Base-by-base conservation (phyloP, 1,140 invertebrate genomes). In the Neodiprion virginianus region DNA sequence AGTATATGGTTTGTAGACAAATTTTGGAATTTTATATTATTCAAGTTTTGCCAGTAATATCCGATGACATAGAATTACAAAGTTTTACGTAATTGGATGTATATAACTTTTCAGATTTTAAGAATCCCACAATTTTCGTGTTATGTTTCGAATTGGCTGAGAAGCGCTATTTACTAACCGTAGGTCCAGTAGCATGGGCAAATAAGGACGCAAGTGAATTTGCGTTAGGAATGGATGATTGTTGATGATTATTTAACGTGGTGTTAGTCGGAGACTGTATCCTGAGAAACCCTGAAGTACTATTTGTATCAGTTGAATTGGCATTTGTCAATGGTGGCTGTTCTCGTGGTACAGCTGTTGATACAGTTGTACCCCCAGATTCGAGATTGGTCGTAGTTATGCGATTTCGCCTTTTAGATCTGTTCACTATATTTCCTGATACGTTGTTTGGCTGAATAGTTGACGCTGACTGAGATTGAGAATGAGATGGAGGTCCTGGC, bases 201-300 rank as follows among this genome's bases (percentile, higher is more conserved):
- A 86, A 85, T 48, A 86, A 79, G 14, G 84, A 83, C 23, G 82
- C 78, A 48, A 84, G 76, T 48, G 81, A 79, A 80, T 84, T 83
- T 65, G 72, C 61, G 5, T 17, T 61, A 61, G 53, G n/a, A 61
- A 14, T 61, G 11, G n/a, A 12, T 17, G 11, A 8, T 17, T 61
- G 53, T 40, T 40, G 75, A 75, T 77, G 77, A 76, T 77, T 80
- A 23, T 74, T 77, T 61, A 78, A 73, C 74, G 67, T 77, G n/a
- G 77, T 71, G 77, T 8, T 79, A 11, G 81, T 81, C 1, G 88
- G 87, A 1, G 87, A 87, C 23, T 87, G 85, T 89, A 89, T 88
- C 85, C 88, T 88, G 12, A 85, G 81, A 69, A 89, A 89, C 17
- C 84, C 81, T 1, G 83, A 76, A 11, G 85, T 80, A 2, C 80